phyloP scores from a whole-genome alignment of 2,113 vertebrate species.

The Pachyramphus minor region DNA sequence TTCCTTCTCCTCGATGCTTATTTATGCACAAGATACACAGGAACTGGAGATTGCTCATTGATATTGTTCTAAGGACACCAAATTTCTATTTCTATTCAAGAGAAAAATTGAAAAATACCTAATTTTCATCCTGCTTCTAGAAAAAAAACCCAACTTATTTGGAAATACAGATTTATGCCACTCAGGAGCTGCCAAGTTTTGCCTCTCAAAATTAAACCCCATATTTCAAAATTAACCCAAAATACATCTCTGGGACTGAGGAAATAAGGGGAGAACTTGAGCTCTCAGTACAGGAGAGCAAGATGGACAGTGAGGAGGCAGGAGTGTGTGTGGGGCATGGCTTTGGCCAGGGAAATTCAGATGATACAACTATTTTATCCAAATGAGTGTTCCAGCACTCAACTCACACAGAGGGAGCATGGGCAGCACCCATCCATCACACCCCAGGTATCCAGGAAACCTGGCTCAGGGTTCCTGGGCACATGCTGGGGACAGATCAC shows the following conservation, averaged over 20 bases:
- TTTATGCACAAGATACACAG: background rate
- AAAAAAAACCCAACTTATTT: background rate
- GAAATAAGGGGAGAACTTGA: background rate
- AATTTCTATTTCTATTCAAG: background rate
- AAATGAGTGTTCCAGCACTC: background rate
- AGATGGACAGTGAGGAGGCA: background rate
- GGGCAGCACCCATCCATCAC: background rate
- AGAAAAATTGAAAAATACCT: background rate
- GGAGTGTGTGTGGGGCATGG: fast-evolving
- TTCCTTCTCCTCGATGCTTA: background rate
- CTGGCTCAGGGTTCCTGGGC: background rate
- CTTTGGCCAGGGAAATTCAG: background rate
- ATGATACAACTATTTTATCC: background rate
- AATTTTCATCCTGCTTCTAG: background rate
- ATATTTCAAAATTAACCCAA: background rate
- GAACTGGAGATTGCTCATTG: background rate
- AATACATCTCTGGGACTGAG: background rate
- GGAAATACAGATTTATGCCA: background rate
- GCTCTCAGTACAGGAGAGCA: background rate
- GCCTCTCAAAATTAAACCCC: fast-evolving
- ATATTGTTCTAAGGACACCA: background rate
- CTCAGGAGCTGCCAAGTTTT: background rate
- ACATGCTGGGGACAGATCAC: background rate
- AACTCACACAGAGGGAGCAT: background rate
- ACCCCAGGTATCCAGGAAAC: background rate